A percentile compares a stretch with the other conserved stretches of the same genome.
These are phyloP conservation scores for Harmothoe impar DNA, from an alignment of 2,888 invertebrate genomes.

Conservation along the genomic window DNA sequence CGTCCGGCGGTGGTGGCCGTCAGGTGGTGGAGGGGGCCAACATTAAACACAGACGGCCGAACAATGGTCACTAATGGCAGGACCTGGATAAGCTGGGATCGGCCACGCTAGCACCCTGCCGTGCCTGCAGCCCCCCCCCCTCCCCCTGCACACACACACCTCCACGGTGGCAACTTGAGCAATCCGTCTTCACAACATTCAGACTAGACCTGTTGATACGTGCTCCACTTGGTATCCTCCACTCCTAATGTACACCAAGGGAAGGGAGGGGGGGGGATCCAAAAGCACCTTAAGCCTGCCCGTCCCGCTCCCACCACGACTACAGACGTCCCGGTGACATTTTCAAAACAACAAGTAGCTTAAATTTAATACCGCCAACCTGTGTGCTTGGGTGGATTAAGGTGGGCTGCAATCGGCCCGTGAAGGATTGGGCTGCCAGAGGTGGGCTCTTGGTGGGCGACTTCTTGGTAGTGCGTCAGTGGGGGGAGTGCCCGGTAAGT, in stretches of 20 bases:
- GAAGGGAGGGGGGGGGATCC: neutral
- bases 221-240: neutral
- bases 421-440: neutral
- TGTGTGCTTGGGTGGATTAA: neutral
- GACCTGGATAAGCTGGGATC: slow-evolving; percentile 2
- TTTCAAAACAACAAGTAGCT: neutral
- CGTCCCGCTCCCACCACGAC: neutral
- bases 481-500: neutral
- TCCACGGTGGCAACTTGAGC: too few relatives aligned
- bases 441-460: neutral
- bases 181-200: neutral
- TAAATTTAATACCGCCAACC: slow-evolving; percentile 3
- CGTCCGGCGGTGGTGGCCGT: too few relatives aligned
- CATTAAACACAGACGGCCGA: neutral
- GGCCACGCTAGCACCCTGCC: neutral
- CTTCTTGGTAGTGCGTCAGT: too few relatives aligned
- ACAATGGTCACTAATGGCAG: slow-evolving; percentile 37
- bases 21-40: too few relatives aligned
- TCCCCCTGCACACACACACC: too few relatives aligned
- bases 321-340: neutral
- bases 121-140: neutral
- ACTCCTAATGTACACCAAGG: neutral
- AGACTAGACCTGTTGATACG: neutral
- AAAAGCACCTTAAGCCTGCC: neutral
- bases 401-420: neutral